Base-by-base conservation (phyloP, 2,797 vertebrate genomes). In the Anisognathus igniventris region DNA sequence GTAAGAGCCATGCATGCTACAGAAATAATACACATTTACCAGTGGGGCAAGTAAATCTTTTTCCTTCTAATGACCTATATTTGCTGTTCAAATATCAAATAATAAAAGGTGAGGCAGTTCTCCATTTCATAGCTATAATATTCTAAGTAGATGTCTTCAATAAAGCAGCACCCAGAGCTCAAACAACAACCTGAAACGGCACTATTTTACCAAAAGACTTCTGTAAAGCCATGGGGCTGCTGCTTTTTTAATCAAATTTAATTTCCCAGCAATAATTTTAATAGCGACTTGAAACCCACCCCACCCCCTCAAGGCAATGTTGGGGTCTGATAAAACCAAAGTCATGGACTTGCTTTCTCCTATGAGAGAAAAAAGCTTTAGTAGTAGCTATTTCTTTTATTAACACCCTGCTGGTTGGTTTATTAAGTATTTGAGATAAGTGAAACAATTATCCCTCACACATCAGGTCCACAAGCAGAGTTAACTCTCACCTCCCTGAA, bases 221-320 rank as follows among this genome's bases (percentile, higher is more conserved):
- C 44, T 39, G n/a, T 44, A 75, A 92, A 91, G 57, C 71, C 71
- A 47, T 6, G 25, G 30, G 39, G 40, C 51, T 75, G 61, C 70
- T 65, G 51, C 12, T 74, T 95, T 95, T 91, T 68, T 21, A 81
- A 94, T 88, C 91, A 95, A 83, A 91, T 83, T 88, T 90, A 33
- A 51, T 81, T 93, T 84, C 73, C 35, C 40, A 65, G 48, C 72
- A 78, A 76, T 92, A 88, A 89, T 78, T 94, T 96, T 86, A 91
- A 96, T 53, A 83, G 64, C 64, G 58, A n/a, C 48, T 91, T 92
- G 54, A 94, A 89, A 61, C 31, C 40, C 48, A 73, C 20, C 48
- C 58, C 44, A 50, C 24, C 72, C 39, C 61, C 79, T 88, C 37
- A 86, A 78, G 87, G 90, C 42, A 64, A 48, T 37, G 57, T 45